These are phyloP conservation scores for Drosophila flavopinicola DNA, from an alignment of 2,888 invertebrate genomes.

Conservation along the genomic window DNA sequence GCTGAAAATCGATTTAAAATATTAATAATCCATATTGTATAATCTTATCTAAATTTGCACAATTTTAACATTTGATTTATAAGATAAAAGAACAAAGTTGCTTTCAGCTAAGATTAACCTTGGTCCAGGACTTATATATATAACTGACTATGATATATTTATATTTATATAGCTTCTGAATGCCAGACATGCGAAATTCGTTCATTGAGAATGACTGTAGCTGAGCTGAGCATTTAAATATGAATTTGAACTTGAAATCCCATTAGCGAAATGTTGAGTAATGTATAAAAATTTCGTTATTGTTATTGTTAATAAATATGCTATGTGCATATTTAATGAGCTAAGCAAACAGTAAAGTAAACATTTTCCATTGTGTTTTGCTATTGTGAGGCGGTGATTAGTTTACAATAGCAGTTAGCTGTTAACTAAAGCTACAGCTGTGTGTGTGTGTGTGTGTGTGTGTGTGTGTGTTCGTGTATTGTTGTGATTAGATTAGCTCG, in stretches of 20 bases:
- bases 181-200: conserved; percentile 12
- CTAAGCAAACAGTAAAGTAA: conserved; percentile 25
- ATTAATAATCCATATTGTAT: too few species aligned
- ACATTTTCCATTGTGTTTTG: conserved; percentile 7
- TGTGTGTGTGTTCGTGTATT: conserved; percentile 9
- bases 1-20: too few species aligned
- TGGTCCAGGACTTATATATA: too few species aligned
- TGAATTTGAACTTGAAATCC: conserved; percentile 65
- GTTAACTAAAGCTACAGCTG: conserved; percentile 13
- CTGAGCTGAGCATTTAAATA: conserved; percentile 28
- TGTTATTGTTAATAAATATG: conserved; percentile 7
- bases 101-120: too few species aligned
- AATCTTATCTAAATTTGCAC: too few species aligned
- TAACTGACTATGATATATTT: too few species aligned
- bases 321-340: conserved; percentile 42
- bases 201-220: conserved; percentile 3
- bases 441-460: not conserved
- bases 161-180: too few species aligned
- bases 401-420: conserved; percentile 21
- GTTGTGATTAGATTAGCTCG: conserved; percentile 53
- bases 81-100: too few species aligned
- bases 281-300: conserved; percentile 8
- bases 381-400: conserved; percentile 7
- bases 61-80: too few species aligned
- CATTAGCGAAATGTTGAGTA: conserved; percentile 49